Base-by-base conservation (phyloP, 1,140 invertebrate species). In the Solen grandis region DNA sequence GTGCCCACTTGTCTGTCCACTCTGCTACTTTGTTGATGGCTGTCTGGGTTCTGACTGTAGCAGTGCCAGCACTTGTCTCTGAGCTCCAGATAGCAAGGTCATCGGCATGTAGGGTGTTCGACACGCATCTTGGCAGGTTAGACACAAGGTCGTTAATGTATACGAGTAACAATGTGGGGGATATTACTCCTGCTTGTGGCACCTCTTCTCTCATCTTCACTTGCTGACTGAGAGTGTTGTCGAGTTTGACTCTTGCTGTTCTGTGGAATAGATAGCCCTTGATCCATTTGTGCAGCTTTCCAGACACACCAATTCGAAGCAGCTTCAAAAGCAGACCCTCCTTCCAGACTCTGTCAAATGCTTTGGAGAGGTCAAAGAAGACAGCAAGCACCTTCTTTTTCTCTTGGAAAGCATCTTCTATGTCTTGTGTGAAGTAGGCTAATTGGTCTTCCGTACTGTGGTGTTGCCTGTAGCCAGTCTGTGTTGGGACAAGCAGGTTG, bases 271-370 rank as follows among this genome's bases (percentile, higher is more conserved):
- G 63, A 35, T 35, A 77, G 63, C 46, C 41, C 31, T 59, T 66
- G 62, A 77, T 55, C 75, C 75, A 77, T 14, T 29, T 77, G 63
- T 54, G 38, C 35, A 63, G 46, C 16, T n/a, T 22, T 13, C 57
- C 54, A 50, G 16, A 5, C 14, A 70, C 50, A 5, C 33, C 46
- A 13, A 2, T 59, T 22, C 41, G 25, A 2, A 60, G 54, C n/a
- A 80, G 41, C 31, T 80, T 80, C 14, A 72, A 33, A n/a, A 80
- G 59, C 0, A 81, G 70, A 35, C 46, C 60, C 2, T 81, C 59
- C 36, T 52, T 68, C 78, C 78, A 65, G 19, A 81, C 70, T 36
- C 62, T 65, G 69, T 81, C 69, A 38, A 81, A 81, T 14, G n/a
- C n/a, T n/a, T n/a, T n/a, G n/a, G n/a, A n/a, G n/a, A n/a, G 13